phyloP scores from a whole-genome alignment of 2,888 invertebrate species.

The Perdita meconis region DNA sequence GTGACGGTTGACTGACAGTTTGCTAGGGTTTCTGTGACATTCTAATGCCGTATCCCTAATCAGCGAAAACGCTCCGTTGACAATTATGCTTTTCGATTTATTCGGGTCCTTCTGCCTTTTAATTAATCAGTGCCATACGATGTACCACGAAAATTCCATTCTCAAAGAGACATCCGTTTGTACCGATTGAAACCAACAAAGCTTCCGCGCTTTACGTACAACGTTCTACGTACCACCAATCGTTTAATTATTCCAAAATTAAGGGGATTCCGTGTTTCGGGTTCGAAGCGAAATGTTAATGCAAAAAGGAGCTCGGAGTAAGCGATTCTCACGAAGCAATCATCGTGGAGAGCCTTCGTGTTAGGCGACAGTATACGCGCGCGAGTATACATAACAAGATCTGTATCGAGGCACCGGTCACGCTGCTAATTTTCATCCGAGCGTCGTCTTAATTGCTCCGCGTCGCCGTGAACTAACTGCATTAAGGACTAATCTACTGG shows the following conservation, averaged over 20 bases:
- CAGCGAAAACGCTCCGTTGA: constrained; percentile 71
- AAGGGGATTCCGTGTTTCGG: constrained; percentile 44
- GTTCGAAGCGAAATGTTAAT: constrained; percentile 49
- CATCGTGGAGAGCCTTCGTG: constrained; percentile 75
- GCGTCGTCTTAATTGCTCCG: constrained; percentile 65
- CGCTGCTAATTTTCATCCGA: constrained; percentile 70
- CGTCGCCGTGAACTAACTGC: constrained; percentile 60
- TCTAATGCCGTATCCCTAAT: constrained; percentile 74
- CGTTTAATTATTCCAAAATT: constrained; percentile 36
- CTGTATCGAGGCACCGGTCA: constrained; percentile 63
- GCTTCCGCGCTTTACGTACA: too few species aligned
- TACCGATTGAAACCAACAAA: too few species aligned
- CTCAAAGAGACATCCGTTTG: background rate
- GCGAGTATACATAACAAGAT: constrained; percentile 63
- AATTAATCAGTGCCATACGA: background rate
- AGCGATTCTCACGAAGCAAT: constrained; percentile 64
- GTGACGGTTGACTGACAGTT: constrained; percentile 82
- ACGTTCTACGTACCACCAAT: background rate
- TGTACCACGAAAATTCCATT: background rate
- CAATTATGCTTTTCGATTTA: constrained; percentile 70
- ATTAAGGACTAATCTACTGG: constrained; percentile 69
- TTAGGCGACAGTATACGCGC: constrained; percentile 68
- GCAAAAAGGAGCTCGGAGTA: constrained; percentile 27
- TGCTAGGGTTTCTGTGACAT: constrained; percentile 79
- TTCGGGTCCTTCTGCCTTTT: background rate